These are phyloP conservation scores for Coluber constrictor DNA, from an alignment of 2,797 vertebrate species.

Conservation along the genomic window DNA sequence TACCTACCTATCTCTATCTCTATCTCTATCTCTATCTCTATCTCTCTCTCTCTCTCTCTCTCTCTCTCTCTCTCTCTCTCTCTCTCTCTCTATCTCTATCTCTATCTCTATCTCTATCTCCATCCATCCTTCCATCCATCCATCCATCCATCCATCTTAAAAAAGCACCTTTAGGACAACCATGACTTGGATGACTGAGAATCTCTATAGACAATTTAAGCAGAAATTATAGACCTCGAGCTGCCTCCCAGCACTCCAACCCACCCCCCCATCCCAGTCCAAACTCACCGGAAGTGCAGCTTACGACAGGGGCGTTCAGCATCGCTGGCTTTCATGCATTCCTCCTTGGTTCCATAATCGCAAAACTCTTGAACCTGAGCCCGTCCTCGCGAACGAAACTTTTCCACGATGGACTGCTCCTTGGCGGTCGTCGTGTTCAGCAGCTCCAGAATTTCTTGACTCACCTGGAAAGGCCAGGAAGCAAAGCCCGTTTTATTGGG, in stretches of 20 bases:
- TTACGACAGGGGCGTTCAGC: conserved; percentile 85
- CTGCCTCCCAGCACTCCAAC: neutral
- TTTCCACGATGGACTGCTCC: conserved; percentile 94
- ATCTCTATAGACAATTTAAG: neutral
- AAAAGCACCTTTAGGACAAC: too few relatives aligned
- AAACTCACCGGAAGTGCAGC: conserved; percentile 85
- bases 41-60: too few relatives aligned
- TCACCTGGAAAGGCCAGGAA: conserved; percentile 73
- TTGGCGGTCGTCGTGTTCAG: conserved; percentile 92
- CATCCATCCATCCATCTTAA: too few relatives aligned
- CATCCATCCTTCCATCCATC: too few relatives aligned
- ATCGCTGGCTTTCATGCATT: conserved; percentile 84
- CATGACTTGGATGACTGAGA: too few relatives aligned
- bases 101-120: too few relatives aligned
- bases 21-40: too few relatives aligned
- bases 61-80: too few relatives aligned
- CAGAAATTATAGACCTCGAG: neutral
- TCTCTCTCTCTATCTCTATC: too few relatives aligned
- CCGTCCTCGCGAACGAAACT: conserved; percentile 88
- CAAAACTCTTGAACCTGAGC: conserved; percentile 96
- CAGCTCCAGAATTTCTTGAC: conserved; percentile 91
- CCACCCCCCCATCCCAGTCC: neutral
- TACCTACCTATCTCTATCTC: too few relatives aligned
- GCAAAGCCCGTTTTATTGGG: neutral
- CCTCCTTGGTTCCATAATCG: conserved; percentile 93